These are phyloP conservation scores for Nowickia ferox DNA, from an alignment of 2,888 invertebrate species.

Conservation along the genomic window DNA sequence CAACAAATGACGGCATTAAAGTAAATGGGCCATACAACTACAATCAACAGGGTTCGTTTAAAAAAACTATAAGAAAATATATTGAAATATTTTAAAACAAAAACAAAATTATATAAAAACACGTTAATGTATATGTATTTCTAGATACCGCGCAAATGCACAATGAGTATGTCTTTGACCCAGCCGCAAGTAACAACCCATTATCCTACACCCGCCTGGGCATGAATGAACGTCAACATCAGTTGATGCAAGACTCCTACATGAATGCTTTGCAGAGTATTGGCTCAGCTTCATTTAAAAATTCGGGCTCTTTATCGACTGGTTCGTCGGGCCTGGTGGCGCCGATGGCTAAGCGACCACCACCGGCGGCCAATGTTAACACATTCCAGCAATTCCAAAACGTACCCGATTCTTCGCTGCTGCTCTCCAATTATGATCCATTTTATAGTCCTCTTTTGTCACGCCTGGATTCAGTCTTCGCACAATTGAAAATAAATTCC, in stretches of 20 bases:
- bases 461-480: constrained; percentile 92
- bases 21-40: constrained; percentile 78
- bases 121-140: background rate
- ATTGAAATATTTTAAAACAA: too few species aligned
- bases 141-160: constrained; percentile 84
- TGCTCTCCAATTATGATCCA: constrained; percentile 93
- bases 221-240: constrained; percentile 85
- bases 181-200: constrained; percentile 72
- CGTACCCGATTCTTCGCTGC: constrained; percentile 91
- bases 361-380: constrained; percentile 83
- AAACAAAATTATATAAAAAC: background rate
- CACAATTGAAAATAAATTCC: constrained; percentile 87
- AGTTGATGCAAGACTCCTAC: constrained; percentile 86
- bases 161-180: constrained; percentile 81
- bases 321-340: constrained; percentile 72
- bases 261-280: constrained; percentile 84
- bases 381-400: constrained; percentile 94
- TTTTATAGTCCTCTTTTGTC: constrained; percentile 94
- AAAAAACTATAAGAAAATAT: background rate
- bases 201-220: constrained; percentile 84
- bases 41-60: constrained; percentile 78
- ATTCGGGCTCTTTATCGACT: constrained; percentile 77
- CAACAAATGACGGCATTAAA: constrained; percentile 74
- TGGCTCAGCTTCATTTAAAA: constrained; percentile 79
- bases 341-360: constrained; percentile 76